Conservation (phyloP, 2,113 vertebrate genomes). For the Arizona elegans region DNA sequence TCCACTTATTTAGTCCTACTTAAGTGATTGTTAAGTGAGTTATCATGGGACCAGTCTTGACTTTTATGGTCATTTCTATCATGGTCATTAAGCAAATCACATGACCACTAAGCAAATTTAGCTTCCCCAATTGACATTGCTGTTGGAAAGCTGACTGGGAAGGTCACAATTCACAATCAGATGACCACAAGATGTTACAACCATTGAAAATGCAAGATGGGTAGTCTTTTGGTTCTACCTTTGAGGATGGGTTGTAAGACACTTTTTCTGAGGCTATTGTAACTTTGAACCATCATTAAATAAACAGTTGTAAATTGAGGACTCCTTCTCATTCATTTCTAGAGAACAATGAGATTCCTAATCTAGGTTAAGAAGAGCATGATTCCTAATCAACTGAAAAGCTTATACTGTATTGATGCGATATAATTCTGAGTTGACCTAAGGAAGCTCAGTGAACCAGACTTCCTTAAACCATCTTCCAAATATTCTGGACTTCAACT, state of each 20-base stretch:
- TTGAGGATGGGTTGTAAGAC: background rate
- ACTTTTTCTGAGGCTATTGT: background rate
- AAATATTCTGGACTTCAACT: background rate
- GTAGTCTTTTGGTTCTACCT: background rate
- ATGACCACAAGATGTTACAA: background rate
- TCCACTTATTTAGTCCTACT: background rate
- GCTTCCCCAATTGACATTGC: background rate
- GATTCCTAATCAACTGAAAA: background rate
- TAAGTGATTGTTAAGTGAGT: background rate
- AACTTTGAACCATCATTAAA: background rate
- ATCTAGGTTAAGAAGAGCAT: background rate
- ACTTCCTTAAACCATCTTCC: background rate
- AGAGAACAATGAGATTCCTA: background rate
- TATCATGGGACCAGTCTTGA: background rate
- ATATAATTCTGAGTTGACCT: background rate
- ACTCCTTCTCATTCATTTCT: background rate
- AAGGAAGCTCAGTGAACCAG: background rate
- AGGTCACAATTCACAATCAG: background rate
- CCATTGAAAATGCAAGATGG: too few species aligned
- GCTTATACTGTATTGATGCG: background rate
- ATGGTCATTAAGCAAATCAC: background rate
- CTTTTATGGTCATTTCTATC: background rate
- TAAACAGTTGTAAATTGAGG: background rate
- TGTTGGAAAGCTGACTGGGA: background rate
- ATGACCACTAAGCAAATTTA: background rate